Conservation (phyloP, 2,888 invertebrate species). For the Lasioglossum marginatum region DNA sequence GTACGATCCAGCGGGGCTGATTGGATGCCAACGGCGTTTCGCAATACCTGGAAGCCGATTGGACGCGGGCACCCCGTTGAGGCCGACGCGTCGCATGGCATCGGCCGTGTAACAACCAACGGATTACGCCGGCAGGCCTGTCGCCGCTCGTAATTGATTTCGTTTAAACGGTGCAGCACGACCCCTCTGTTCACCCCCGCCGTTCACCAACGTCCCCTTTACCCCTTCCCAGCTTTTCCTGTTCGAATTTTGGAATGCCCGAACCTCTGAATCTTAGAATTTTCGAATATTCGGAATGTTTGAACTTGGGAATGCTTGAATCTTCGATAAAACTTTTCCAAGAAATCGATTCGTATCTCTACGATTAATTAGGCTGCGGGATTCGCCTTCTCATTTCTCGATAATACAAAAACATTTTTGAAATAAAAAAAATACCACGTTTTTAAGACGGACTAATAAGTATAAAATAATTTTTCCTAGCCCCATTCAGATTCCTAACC, state of each 20-base stretch:
- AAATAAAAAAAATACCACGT: too few species aligned
- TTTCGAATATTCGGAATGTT: not conserved
- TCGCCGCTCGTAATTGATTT: conserved; percentile 76
- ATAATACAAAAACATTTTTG: too few species aligned
- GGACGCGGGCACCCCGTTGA: conserved; percentile 71
- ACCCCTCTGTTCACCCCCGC: conserved; percentile 44
- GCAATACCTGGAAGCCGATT: conserved; percentile 74
- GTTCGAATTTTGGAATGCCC: not conserved
- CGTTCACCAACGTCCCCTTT: not conserved
- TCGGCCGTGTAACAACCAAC: conserved; percentile 68
- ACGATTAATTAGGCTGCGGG: not conserved
- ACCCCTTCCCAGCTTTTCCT: conserved; percentile 15
- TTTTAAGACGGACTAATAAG: too few species aligned
- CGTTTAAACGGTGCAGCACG: conserved; percentile 72
- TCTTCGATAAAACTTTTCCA: not conserved
- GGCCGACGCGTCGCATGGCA: conserved; percentile 68
- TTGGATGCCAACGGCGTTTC: conserved; percentile 78
- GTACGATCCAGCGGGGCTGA: conserved; percentile 68
- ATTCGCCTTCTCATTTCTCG: too few species aligned
- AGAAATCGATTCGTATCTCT: not conserved
- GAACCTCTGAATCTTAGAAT: not conserved
- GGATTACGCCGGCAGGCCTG: conserved; percentile 71
- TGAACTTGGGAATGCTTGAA: not conserved
- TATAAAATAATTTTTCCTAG: too few species aligned
- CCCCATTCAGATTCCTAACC: too few species aligned